A percentile compares a stretch with the other conserved stretches of the same genome.
phyloP scores from a whole-genome alignment of 2,113 vertebrate species.

The Mustelus asterias region DNA sequence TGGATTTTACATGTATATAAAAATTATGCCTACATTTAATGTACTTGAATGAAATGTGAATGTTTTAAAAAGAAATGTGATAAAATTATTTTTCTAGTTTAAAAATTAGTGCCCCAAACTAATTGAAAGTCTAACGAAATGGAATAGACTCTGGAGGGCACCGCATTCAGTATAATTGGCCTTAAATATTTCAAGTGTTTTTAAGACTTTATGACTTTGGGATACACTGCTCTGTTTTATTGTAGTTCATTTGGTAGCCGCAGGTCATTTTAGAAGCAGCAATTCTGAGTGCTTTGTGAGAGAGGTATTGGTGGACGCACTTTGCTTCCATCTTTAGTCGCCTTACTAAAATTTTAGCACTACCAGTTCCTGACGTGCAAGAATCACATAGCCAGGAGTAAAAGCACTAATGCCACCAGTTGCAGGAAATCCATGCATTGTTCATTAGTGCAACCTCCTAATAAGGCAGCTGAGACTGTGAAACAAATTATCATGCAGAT shows the following conservation, averaged over 20 bases:
- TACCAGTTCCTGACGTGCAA: neutral
- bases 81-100: neutral
- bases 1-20: neutral
- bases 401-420: neutral
- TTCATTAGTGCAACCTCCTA: neutral
- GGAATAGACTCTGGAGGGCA: neutral
- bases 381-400: neutral
- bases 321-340: neutral
- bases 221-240: neutral
- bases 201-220: neutral
- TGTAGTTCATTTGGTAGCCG: neutral
- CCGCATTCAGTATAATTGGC: neutral
- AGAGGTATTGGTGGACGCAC: neutral
- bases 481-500: neutral
- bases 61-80: neutral
- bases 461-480: neutral
- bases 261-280: neutral
- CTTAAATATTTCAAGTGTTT: neutral
- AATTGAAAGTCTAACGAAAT: neutral
- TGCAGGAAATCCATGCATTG: neutral
- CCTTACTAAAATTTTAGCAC: neutral
- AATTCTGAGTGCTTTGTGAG: neutral
- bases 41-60: neutral
- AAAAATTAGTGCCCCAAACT: neutral
- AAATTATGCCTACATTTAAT: neutral